Evolutionary conservation across 2,113 vertebrate genomes (phyloP), one percentile per base, ranked within the genome.

Genomic region (Meles meles): DNA sequence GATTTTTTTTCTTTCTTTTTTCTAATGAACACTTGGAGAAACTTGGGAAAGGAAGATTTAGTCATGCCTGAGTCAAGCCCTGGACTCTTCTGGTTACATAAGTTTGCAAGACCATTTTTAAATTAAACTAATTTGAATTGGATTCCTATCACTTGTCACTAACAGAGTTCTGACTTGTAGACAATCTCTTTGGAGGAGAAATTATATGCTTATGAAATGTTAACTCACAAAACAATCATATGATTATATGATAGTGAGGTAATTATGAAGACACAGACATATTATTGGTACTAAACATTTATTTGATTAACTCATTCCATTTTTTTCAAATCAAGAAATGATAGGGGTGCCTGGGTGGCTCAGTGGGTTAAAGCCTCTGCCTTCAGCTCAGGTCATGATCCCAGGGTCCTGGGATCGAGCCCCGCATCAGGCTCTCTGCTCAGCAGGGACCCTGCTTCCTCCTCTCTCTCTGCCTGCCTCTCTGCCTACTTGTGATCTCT

Each of bases 301-400:
- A 59, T 69, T 90, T 95, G 80, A 81, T 90, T 71, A 90, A 61
- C 27, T 93, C 34, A 61, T 39, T 96, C 23, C 7, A 92, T 15
- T 52, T 72, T 94, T 95, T 89, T 63, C 4, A 97, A 97, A 90
- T 88, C 96, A 84, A 82, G 52, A 91, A 92, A 52, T 83, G 63
- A 83, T 63, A n/a, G n/a, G n/a, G n/a, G n/a, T n/a, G n/a, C n/a
- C n/a, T n/a, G n/a, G n/a, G n/a, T n/a, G n/a, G n/a, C n/a, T n/a
- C n/a, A n/a, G n/a, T n/a, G n/a, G n/a, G n/a, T n/a, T n/a, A n/a
- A n/a, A n/a, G n/a, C n/a, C n/a, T n/a, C n/a, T n/a, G n/a, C n/a
- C n/a, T n/a, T n/a, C n/a, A n/a, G n/a, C n/a, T n/a, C n/a, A n/a
- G n/a, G n/a, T n/a, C n/a, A n/a, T n/a, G n/a, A n/a, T n/a, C n/a